A percentile compares a stretch with the other conserved stretches of the same genome.
Evolutionary conservation across 2,113 vertebrate genomes (phyloP).

Genomic region (Stictonetta naevosa): DNA sequence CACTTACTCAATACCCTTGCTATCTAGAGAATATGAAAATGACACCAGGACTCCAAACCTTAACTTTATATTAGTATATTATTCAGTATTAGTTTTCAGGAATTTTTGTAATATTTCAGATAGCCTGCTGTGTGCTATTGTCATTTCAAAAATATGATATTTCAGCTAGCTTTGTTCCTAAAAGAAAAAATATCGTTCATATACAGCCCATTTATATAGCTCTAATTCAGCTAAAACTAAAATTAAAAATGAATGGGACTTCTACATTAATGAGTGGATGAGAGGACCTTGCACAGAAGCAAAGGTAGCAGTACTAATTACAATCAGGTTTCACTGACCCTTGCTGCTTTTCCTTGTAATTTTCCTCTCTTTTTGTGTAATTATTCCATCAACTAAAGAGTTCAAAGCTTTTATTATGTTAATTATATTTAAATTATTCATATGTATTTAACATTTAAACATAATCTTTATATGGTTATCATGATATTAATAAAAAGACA

Average conservation of each 20-base stretch:
- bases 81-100: background rate
- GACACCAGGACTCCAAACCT: background rate
- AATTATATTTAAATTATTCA: conserved; percentile 1
- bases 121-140: background rate
- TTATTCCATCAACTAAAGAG: background rate
- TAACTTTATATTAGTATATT: background rate
- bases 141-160: background rate
- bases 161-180: background rate
- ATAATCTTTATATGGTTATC: background rate
- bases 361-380: conserved; percentile 4
- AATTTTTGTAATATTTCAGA: background rate
- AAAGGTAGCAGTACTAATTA: conserved; percentile 4
- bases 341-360: background rate
- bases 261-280: background rate
- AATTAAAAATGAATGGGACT: background rate
- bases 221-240: background rate
- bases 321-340: conserved; percentile 12
- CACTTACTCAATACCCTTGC: background rate
- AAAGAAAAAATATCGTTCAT: background rate
- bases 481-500: background rate
- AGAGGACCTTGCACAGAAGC: background rate
- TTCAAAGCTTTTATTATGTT: background rate
- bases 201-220: background rate
- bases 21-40: background rate
- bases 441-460: conserved; percentile 23